A percentile compares a stretch with the other conserved stretches of the same genome.
Evolutionary conservation across 2,888 invertebrate genomes (phyloP).

Genomic region (Sesia bembeciformis): DNA sequence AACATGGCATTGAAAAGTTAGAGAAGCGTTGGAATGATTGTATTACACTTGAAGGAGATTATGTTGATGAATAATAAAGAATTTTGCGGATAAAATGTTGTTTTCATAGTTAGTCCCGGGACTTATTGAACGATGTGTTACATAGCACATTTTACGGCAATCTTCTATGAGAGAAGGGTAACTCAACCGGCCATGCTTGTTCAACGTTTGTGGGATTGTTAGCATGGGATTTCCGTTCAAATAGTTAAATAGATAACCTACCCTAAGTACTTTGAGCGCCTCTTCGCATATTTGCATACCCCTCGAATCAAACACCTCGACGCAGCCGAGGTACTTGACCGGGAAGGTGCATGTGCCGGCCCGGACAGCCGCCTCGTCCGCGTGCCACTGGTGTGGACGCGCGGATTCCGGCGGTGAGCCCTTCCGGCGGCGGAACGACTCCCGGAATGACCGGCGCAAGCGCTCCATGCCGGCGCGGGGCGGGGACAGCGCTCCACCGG

Average conservation of each 20-base stretch:
- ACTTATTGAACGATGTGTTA: no score
- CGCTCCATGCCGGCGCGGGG: slow-evolving; percentile 85
- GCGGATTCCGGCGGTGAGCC: slow-evolving; percentile 91
- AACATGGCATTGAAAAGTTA: no score
- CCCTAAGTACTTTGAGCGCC: slow-evolving; percentile 96
- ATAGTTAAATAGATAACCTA: slow-evolving; percentile 59
- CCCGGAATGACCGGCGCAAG: slow-evolving; percentile 90
- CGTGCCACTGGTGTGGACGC: slow-evolving; percentile 98
- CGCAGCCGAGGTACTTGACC: slow-evolving; percentile 99
- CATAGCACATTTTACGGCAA: no score
- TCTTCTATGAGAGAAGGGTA: no score
- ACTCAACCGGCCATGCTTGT: no score
- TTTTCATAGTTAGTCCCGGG: no score
- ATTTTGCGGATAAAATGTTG: no score
- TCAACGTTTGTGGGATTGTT: no score
- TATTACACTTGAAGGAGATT: no score
- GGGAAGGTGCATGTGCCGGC: slow-evolving; percentile 97
- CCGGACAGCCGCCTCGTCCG: slow-evolving; percentile 96
- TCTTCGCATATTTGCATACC: slow-evolving; percentile 99
- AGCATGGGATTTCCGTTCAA: no score
- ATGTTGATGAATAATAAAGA: no score
- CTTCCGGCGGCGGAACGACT: slow-evolving; percentile 95
- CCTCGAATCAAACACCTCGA: slow-evolving; percentile 98
- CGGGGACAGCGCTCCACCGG: slow-evolving; percentile 57
- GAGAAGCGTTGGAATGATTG: no score